Base-by-base conservation (phyloP, 2,888 invertebrate genomes). In the Drosophila yooni region DNA sequence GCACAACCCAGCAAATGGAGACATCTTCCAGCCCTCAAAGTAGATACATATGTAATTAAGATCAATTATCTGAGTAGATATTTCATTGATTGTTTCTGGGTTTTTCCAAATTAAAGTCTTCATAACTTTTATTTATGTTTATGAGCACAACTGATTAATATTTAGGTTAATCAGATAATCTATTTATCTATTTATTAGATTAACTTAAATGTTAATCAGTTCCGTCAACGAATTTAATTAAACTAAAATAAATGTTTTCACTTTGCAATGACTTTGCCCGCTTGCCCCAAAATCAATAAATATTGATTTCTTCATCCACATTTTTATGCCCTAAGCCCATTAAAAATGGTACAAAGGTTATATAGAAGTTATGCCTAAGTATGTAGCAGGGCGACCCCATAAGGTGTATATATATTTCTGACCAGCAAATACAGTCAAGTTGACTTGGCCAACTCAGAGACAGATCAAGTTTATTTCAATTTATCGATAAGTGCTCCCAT, bases 221-320 rank as follows among this genome's bases (percentile, higher is more conserved):
- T n/a, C n/a, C 29, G 5, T 18, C 25, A 48, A 27, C 25, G 25
- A 18, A 27, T 50, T 27, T 27, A 50, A 18, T 50, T 1, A 51
- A 36, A 7, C 15, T 36, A 15, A 36, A 15, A 36, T 15, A 15
- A 36, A 29, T 18, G 3, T 29, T 51, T 31, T 34, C 25, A n/a
- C 36, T 18, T 54, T 6, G 36, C 54, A 11, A 27, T 36, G 13
- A 18, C 18, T 38, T 38, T 36, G 18, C 4, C 3, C 1, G 54
- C 15, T 10, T 5, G 13, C 10, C 21, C 15, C 11, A 34, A 27
- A 53, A 54, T 36, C 54, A 36, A 54, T 54, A 27, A 27, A 7
- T 54, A 54, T 54, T 25, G 54, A 54, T 54, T 54, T 54, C 3
- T 54, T 6, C 21, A 53, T 3, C 2, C 18, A 15, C 21, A 21